Conservation (phyloP, 2,797 vertebrate species). For the Gorsachius magnificus region DNA sequence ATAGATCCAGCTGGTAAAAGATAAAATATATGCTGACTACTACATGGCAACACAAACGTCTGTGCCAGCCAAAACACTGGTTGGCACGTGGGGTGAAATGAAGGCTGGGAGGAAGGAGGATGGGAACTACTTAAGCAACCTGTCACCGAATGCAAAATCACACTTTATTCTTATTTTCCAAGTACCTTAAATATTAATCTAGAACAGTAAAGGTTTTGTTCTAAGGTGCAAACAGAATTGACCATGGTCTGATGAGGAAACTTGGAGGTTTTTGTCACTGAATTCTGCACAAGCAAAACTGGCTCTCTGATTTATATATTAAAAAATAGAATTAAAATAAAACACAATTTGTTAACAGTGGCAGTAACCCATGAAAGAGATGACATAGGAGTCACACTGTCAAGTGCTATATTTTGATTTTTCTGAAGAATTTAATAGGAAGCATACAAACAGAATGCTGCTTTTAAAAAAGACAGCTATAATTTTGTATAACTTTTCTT, state of each 20-base stretch:
- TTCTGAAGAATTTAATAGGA: neutral
- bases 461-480: neutral
- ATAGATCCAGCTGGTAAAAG: constrained; percentile 43
- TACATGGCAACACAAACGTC: neutral
- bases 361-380: neutral
- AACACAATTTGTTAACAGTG: neutral
- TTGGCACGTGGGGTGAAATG: neutral
- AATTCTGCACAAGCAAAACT: neutral
- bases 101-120: neutral
- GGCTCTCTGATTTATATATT: neutral
- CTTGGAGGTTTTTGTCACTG: neutral
- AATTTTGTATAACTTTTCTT: neutral
- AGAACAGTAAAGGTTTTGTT: neutral
- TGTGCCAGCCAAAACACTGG: constrained; percentile 32
- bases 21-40: constrained; percentile 48
- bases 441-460: neutral
- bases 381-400: neutral
- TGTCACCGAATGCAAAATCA: neutral
- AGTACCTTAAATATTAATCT: neutral
- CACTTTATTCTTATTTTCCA: neutral
- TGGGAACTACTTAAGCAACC: neutral
- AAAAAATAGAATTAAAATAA: neutral
- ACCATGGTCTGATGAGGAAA: neutral
- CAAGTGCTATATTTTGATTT: neutral
- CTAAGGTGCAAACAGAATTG: neutral